Base-by-base conservation (phyloP, 2,888 invertebrate species). In the Chirona hameri region DNA sequence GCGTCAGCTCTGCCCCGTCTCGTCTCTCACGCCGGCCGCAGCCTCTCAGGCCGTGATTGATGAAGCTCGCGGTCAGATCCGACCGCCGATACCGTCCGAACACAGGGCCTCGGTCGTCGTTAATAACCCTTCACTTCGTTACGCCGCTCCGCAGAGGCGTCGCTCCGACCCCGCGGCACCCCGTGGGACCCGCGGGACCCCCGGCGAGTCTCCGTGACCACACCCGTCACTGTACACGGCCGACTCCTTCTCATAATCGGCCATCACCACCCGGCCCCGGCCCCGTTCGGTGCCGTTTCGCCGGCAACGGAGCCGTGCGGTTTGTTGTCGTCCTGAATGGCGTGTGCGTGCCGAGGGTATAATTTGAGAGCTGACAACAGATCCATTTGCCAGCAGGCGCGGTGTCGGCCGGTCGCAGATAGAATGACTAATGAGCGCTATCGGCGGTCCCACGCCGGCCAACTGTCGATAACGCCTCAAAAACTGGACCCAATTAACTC, bases 121-220 rank as follows among this genome's bases (percentile, higher is more conserved):
- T 69, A 69, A 31, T 69, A 69, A 69, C 69, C 69, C 69, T 69
- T 29, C 69, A 31, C 69, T 69, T 69, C 69, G 31, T 69, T 69
- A 69, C 27, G 65, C 9, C 10, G n/a, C 0, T n/a, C n/a, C 18
- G 60, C 21, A 7, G 60, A 60, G 24, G 24, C 60, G 60, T 24
- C 24, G 24, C 24, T 0, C 24, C 15, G 15, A 52, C 52, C 39
- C 52, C 52, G 12, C 18, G 52, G 52, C 7, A 52, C 52, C 52
- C 52, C 52, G 52, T 52, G 52, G 52, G 52, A 52, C 52, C 52
- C 18, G 52, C 12, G 18, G 52, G 18, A 18, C 12, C 52, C 52
- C 52, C 52, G 52, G 15, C 52, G 52, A 15, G 39, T 12, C 52
- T 18, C 52, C 18, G 52, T 12, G 52, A 18, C 52, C 18, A 18